These are phyloP conservation scores for Capromys pilorides DNA, from an alignment of 2,797 vertebrate species.

Conservation along the genomic window DNA sequence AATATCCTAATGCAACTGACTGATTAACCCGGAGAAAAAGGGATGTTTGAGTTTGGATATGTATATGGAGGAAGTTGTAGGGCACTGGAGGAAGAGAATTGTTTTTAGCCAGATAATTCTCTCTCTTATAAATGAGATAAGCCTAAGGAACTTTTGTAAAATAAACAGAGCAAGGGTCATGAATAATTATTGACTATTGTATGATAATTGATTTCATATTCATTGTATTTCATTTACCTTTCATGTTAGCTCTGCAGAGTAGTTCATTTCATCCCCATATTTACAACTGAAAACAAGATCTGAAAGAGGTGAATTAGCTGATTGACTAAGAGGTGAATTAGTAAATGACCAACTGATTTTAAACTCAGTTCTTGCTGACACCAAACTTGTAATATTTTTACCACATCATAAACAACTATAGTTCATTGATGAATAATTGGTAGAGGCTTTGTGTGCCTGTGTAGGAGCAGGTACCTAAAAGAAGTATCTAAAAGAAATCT, in stretches of 20 bases:
- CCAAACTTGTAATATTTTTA: constrained; percentile 13
- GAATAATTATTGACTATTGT: background rate
- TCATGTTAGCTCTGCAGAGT: background rate
- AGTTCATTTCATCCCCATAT: background rate
- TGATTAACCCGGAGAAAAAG: constrained; percentile 14
- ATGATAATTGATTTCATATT: constrained; percentile 14
- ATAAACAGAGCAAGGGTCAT: background rate
- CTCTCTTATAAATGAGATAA: background rate
- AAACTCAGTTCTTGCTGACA: constrained; percentile 22
- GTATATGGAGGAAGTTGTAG: constrained; percentile 40
- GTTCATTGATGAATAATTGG: background rate
- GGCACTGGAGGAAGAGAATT: background rate
- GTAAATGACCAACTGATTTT: background rate
- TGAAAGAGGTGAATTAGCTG: background rate
- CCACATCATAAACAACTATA: background rate
- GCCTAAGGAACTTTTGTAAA: constrained; percentile 32
- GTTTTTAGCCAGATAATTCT: background rate
- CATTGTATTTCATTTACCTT: background rate
- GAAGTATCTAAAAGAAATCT: background rate
- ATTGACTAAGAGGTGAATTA: no score
- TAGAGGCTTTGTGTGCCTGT: background rate
- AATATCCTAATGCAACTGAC: background rate
- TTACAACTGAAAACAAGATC: background rate
- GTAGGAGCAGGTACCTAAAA: background rate
- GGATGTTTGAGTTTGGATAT: background rate